Percentiles rank a stretch among this genome's conserved stretches.
phyloP scores from a whole-genome alignment of 2,113 vertebrate species.

The Mus musculus region DNA sequence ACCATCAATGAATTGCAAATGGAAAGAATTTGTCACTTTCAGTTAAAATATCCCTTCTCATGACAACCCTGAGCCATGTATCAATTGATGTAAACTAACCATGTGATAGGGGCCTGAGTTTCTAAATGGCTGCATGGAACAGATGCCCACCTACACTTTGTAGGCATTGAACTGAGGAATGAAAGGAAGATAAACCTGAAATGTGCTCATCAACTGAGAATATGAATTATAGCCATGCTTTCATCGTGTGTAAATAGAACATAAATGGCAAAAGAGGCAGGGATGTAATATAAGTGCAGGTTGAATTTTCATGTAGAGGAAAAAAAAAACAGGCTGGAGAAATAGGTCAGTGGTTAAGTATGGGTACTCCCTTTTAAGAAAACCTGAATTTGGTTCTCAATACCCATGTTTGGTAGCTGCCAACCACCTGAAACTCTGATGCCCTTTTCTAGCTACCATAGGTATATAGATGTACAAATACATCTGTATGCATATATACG shows the following conservation, averaged over 20 bases:
- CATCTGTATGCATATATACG: fast-evolving
- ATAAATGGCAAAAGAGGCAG: not conserved
- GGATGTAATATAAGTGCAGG: not conserved
- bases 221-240: not conserved
- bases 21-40: not conserved
- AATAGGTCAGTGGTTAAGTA: not conserved
- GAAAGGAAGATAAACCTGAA: not conserved
- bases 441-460: not conserved
- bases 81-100: not conserved
- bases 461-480: not conserved
- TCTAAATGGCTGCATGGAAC: not conserved
- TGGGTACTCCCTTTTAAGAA: not conserved
- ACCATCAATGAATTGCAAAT: not conserved
- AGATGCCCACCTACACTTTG: not conserved
- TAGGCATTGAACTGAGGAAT: too few species aligned
- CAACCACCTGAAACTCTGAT: not conserved
- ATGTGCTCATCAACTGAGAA: not conserved
- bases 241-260: not conserved
- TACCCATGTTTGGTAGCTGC: not conserved
- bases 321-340: not conserved
- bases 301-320: not conserved
- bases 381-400: not conserved
- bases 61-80: not conserved
- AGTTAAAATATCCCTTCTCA: not conserved
- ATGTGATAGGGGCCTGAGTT: not conserved